A percentile compares a stretch with the other conserved stretches of the same genome.
Conservation (phyloP, 1,140 invertebrate genomes). For the Thaumatotibia leucotreta region DNA sequence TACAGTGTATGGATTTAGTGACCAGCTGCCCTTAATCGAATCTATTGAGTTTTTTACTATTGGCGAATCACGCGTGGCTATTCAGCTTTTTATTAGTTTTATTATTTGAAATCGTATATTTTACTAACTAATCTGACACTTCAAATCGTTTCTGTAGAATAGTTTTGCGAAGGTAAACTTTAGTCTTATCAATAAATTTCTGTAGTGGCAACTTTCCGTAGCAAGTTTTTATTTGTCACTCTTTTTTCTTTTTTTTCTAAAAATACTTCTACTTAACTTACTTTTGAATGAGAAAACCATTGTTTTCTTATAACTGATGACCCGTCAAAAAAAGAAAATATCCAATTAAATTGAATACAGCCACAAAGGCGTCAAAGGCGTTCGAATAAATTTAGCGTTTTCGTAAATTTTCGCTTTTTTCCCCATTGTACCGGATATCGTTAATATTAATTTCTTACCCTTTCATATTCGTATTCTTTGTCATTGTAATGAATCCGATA, state of each 20-base stretch:
- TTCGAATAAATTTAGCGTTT: constrained; percentile 60
- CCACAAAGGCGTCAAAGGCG: constrained; percentile 61
- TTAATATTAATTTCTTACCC: constrained; percentile 69
- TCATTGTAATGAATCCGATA: constrained; percentile 51
- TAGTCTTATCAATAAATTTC: too few species aligned
- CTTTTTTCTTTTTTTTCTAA: too few species aligned
- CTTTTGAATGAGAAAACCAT: background rate
- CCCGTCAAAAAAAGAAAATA: constrained; percentile 12
- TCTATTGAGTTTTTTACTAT: constrained; percentile 52
- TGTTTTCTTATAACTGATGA: background rate
- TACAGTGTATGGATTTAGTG: constrained; percentile 17
- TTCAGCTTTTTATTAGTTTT: background rate
- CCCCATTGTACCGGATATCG: constrained; percentile 60
- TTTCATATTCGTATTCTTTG: constrained; percentile 61
- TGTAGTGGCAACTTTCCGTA: too few species aligned
- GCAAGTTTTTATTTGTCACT: too few species aligned
- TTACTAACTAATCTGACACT: background rate
- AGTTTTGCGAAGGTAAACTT: too few species aligned
- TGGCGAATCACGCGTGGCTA: constrained; percentile 19
- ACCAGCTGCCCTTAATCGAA: constrained; percentile 60
- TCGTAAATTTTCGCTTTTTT: constrained; percentile 54
- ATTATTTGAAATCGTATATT: background rate
- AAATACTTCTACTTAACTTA: background rate
- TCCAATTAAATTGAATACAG: constrained; percentile 53
- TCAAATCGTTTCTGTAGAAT: background rate